A percentile compares a stretch with the other conserved stretches of the same genome.
Conservation (phyloP, 2,888 invertebrate genomes). For the Lasius platythorax region DNA sequence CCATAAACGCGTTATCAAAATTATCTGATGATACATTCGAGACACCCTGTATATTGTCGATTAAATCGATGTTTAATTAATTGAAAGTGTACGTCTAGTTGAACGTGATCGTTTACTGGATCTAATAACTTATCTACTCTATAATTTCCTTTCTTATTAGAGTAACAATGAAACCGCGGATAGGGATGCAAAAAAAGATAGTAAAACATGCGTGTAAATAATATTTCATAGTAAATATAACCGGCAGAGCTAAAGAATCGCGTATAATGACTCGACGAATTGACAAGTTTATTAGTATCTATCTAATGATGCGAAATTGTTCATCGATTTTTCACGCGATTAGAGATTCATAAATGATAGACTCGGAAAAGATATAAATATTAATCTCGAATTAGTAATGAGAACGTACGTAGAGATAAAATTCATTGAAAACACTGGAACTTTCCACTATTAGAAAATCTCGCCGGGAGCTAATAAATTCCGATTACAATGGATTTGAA, state of each 20-base stretch:
- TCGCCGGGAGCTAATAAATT: background rate
- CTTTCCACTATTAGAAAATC: background rate
- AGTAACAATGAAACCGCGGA: background rate
- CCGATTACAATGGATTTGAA: background rate
- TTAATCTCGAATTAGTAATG: background rate
- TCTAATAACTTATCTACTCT: conserved; percentile 1
- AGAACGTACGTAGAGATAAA: background rate
- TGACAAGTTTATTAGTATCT: background rate
- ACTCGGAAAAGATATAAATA: background rate
- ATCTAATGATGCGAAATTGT: background rate
- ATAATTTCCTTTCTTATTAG: conserved; percentile 8
- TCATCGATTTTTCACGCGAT: background rate
- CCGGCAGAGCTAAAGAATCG: background rate
- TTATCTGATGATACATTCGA: conserved; percentile 20
- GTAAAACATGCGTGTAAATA: background rate
- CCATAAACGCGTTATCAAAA: background rate
- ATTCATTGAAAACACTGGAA: background rate
- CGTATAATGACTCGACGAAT: background rate
- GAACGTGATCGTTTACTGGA: background rate
- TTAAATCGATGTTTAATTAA: conserved; percentile 6
- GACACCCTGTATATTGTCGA: background rate
- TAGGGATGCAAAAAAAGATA: background rate
- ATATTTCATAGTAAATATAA: conserved; percentile 12
- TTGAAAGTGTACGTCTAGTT: background rate
- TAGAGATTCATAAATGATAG: background rate